A percentile compares a stretch with the other conserved stretches of the same genome.
These are phyloP conservation scores for Zophobas atratus DNA, from an alignment of 1,140 invertebrate species.

Conservation along the genomic window DNA sequence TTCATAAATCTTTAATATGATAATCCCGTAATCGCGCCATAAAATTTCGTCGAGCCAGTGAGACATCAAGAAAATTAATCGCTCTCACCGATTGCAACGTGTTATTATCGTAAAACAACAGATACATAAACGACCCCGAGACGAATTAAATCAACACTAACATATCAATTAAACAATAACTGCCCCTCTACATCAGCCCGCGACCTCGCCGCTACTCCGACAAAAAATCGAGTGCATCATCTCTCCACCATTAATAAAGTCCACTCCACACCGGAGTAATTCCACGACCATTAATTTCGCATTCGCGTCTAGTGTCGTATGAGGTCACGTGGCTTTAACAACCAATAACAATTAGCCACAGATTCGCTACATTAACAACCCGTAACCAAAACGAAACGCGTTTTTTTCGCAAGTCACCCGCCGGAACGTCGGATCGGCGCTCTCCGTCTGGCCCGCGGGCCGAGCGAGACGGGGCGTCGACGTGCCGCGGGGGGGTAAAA, in stretches of 20 bases:
- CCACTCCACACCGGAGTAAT: neutral
- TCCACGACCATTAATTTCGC: constrained; percentile 38
- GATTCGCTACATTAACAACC: constrained; percentile 65
- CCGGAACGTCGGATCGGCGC: neutral
- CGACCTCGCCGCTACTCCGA: neutral
- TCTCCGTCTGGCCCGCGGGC: neutral
- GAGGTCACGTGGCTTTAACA: constrained; percentile 65
- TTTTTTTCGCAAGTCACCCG: constrained; percentile 61
- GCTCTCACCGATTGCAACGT: constrained; percentile 11
- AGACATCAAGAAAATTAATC: constrained; percentile 35
- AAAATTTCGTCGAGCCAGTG: constrained; percentile 28
- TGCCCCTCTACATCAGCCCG: neutral
- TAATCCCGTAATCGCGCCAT: constrained; percentile 25
- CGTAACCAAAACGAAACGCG: constrained; percentile 56
- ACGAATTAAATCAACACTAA: constrained; percentile 36
- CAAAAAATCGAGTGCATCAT: constrained; percentile 4
- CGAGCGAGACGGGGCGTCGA: constrained; percentile 1
- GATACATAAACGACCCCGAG: neutral
- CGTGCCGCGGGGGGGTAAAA: constrained; percentile 42
- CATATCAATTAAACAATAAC: constrained; percentile 22
- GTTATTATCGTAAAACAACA: constrained; percentile 34
- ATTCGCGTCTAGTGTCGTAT: constrained; percentile 42
- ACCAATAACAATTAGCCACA: constrained; percentile 67
- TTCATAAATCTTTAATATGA: constrained; percentile 39
- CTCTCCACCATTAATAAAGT: constrained; percentile 1